Conservation (phyloP, 1,140 invertebrate species). For the Heliconius hermathena region DNA sequence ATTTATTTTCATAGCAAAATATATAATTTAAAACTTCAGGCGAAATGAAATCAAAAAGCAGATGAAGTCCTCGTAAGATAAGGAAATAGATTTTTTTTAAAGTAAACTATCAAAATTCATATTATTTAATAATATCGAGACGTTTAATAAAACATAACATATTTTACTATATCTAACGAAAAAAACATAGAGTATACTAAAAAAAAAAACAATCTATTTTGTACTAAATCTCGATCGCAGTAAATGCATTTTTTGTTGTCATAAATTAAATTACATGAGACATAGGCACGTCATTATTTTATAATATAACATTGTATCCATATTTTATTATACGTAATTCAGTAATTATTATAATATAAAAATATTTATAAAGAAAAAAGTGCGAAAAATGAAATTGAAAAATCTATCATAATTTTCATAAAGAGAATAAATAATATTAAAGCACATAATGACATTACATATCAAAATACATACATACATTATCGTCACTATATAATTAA, state of each 20-base stretch:
- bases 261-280: not conserved
- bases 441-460: not conserved
- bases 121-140: not conserved
- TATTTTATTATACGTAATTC: not conserved
- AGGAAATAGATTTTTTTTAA: too few relatives aligned
- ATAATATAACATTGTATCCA: not conserved
- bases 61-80: too few relatives aligned
- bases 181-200: not conserved
- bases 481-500: not conserved
- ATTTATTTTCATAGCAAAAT: too few relatives aligned
- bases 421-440: not conserved
- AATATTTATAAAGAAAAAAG: not conserved
- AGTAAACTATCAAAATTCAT: not conserved
- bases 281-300: not conserved
- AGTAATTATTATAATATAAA: not conserved
- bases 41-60: too few relatives aligned
- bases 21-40: too few relatives aligned
- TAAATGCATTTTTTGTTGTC: conserved; percentile 2
- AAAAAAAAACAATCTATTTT: conserved; percentile 7
- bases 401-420: not conserved
- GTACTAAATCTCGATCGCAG: conserved; percentile 10
- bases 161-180: not conserved
- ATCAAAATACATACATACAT: not conserved
- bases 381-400: not conserved
- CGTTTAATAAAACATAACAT: not conserved